Base-by-base conservation (phyloP, 2,888 invertebrate genomes). In the Philhelius pedissequus region DNA sequence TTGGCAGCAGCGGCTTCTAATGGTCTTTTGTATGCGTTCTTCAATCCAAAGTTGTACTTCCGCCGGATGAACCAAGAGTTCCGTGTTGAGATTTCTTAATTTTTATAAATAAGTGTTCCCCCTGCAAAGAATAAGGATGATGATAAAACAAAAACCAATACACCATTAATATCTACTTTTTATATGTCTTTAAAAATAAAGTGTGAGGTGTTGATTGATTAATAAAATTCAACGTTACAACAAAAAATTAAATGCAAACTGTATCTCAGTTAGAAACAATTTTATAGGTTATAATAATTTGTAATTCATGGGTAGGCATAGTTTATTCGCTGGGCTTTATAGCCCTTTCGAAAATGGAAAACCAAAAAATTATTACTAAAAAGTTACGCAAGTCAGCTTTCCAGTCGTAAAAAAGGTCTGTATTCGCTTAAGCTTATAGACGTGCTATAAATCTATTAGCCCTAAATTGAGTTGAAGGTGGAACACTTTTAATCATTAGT, bases 41-140 rank as follows among this genome's bases (percentile, higher is more conserved):
- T 77, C 69, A 48, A 73, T 69, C 86, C 81, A 81, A 87, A 87
- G 86, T 77, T 74, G 75, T 78, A 86, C 86, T 86, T 87, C 87
- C 87, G 87, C 86, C 87, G 87, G 87, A 87, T 86, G 82, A 69
- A 73, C 54, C 71, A 78, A 70, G 70, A 82, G 86, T 86, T 87
- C 87, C 87, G 87, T 87, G 87, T 82, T 69, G 75, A 40, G 87
- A 86, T 86, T 87, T 86, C 86, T 86, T 86, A 87, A 87, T 87
- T 86, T 56, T 45, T 76, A 52, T 81, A 20, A 35, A 64, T n/a
- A n/a, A n/a, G n/a, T n/a, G 40, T 32, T 56, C 20, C 54, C 84
- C 54, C 84, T 84, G 80, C 13, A 48, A 35, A 66, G 35, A 64
- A n/a, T n/a, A n/a, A 66, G 71, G 35, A 40, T 48, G 22, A 75